Base-by-base conservation (phyloP, 1,140 invertebrate genomes). In the Drosophila grimshawi region DNA sequence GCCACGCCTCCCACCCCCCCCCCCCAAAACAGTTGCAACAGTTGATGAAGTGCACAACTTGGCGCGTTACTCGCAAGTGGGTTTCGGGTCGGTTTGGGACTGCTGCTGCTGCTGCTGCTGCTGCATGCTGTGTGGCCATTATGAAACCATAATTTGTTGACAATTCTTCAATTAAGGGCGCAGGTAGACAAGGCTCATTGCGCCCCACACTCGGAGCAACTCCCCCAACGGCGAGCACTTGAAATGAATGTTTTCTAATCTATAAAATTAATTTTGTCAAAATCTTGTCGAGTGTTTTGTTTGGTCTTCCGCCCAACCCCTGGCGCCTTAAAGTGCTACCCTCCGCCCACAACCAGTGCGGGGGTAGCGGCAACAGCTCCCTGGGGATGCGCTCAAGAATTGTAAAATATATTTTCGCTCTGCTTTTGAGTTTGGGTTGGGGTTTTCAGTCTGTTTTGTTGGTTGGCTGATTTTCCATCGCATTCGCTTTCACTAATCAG, bases 261-360 rank as follows among this genome's bases (percentile, higher is more conserved):
- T 91, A 81, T 86, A 76, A 91, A 91, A 91, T 91, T 91, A 91
- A 91, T 91, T 91, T 91, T 78, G 78, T 88, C 66, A 72, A 89
- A 86, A 73, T 69, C 78, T 60, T 57, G 65, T 71, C 71, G 72
- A 68, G 66, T 75, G 65, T 49, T 76, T 69, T 72, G 65, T 78
- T 81, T 78, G 67, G 45, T 53, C 68, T 57, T 46, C 8, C 46
- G 5, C 61, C 8, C 11, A 56, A 11, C 61, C 53, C 10, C 2
- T 39, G 1, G n/a, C 56, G 11, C 41, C 11, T 10, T 43, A n/a
- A 8, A 43, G 39, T 43, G 39, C n/a, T n/a, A 11, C 48, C 30
- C 32, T 29, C 0, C 8, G 10, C 27, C 39, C 43, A n/a, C 27
- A 29, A 4, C 10, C 11, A 19, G 2, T 3, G 30, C 3, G n/a